Percentiles rank a stretch among this genome's conserved stretches.
Conservation (phyloP, 1,140 invertebrate species). For the Aricia agestis region DNA sequence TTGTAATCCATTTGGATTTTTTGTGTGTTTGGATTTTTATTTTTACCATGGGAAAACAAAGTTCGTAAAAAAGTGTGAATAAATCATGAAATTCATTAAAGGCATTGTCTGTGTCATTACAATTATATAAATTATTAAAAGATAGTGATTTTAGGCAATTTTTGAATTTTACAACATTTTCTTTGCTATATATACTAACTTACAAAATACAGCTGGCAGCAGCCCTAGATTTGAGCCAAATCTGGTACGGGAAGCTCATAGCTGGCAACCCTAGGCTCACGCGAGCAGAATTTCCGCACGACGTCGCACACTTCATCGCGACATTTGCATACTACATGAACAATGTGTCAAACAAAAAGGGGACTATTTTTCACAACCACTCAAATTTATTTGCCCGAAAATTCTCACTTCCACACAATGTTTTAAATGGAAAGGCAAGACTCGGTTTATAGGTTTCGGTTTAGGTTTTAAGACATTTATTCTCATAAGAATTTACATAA, state of each 20-base stretch:
- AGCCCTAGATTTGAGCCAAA: background rate
- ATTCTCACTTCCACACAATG: background rate
- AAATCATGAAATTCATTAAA: too few species aligned
- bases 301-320: background rate
- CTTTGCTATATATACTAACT: background rate
- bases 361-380: background rate
- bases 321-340: constrained; percentile 3
- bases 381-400: background rate
- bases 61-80: too few species aligned
- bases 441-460: too few species aligned
- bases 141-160: too few species aligned
- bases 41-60: too few species aligned
- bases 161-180: too few species aligned
- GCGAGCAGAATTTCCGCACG: background rate
- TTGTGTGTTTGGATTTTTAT: too few species aligned
- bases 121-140: too few species aligned
- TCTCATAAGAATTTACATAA: too few species aligned
- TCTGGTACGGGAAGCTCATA: background rate
- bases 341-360: background rate
- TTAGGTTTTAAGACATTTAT: too few species aligned
- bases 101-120: too few species aligned
- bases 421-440: background rate
- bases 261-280: background rate
- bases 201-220: background rate
- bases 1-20: too few species aligned